Percentiles rank a stretch among this genome's conserved stretches.
Conservation (phyloP, 2,113 vertebrate genomes). For the Nibea albiflora region DNA sequence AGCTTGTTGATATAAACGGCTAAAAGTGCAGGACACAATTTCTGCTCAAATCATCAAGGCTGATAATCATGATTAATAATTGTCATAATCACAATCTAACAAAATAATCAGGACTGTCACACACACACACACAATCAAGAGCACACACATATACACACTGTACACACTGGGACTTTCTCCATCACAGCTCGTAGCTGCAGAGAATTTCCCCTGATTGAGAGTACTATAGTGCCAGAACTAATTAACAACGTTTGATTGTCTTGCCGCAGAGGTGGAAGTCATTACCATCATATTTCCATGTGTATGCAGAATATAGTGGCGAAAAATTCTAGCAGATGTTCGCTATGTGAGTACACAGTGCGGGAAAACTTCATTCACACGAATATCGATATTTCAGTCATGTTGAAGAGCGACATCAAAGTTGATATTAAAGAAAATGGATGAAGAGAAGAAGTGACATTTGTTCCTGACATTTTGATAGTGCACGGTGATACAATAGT, state of each 20-base stretch:
- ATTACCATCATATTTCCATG: conserved; percentile 64
- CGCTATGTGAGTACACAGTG: conserved; percentile 4
- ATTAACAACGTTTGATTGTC: conserved; percentile 77
- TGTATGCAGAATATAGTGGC: conserved; percentile 35
- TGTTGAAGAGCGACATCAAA: not conserved
- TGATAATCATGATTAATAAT: conserved; percentile 61
- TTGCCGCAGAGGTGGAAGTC: conserved; percentile 72
- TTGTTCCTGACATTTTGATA: not conserved
- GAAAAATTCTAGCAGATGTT: conserved; percentile 53
- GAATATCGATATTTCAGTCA: not conserved
- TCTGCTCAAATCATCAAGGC: conserved; percentile 33
- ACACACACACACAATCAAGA: not conserved
- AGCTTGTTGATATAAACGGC: conserved; percentile 17
- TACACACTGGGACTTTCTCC: conserved; percentile 21
- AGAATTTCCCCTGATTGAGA: conserved; percentile 72
- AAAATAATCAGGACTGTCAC: conserved; percentile 42
- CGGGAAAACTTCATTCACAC: conserved; percentile 28
- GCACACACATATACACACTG: not conserved
- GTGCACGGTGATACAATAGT: not conserved
- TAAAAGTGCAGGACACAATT: conserved; percentile 24
- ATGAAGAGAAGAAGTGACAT: not conserved
- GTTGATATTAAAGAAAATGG: not conserved
- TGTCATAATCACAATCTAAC: conserved; percentile 46
- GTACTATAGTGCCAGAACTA: conserved; percentile 63
- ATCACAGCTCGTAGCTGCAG: conserved; percentile 51